phyloP scores from a whole-genome alignment of 2,888 invertebrate species.

The Ornithoptera alexandrae region DNA sequence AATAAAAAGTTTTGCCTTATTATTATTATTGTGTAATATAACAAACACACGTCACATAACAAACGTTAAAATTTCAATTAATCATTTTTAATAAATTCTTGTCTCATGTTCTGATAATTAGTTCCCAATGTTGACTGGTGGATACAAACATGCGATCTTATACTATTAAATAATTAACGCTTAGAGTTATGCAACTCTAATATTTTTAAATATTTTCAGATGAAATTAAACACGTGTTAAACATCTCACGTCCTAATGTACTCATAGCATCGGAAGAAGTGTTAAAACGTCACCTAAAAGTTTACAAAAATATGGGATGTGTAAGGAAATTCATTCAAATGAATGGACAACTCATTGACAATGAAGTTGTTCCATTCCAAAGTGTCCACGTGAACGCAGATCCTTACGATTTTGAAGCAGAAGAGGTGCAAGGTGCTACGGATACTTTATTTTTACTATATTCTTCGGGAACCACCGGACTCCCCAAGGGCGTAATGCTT shows the following conservation, averaged over 20 bases:
- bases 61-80: no score
- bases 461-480: conserved; percentile 86
- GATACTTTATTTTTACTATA: conserved; percentile 67
- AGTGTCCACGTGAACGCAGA: conserved; percentile 69
- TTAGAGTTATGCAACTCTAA: neutral
- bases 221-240: conserved; percentile 83
- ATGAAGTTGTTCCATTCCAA: conserved; percentile 30
- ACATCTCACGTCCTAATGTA: conserved; percentile 83
- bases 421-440: conserved; percentile 36
- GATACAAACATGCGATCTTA: no score
- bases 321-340: conserved; percentile 81
- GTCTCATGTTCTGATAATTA: no score
- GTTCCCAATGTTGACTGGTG: no score
- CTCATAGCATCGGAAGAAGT: conserved; percentile 79
- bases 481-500: conserved; percentile 88
- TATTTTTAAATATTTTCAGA: conserved; percentile 54
- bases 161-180: no score
- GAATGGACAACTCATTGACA: conserved; percentile 71
- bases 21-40: no score
- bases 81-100: no score
- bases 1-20: no score
- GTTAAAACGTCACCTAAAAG: conserved; percentile 42
- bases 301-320: conserved; percentile 43
- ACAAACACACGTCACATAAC: no score
- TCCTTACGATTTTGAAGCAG: conserved; percentile 34